Evolutionary conservation across 2,888 invertebrate species (phyloP), one percentile per base, ranked within the genome.

Genomic region (Ophion ventricosus): DNA sequence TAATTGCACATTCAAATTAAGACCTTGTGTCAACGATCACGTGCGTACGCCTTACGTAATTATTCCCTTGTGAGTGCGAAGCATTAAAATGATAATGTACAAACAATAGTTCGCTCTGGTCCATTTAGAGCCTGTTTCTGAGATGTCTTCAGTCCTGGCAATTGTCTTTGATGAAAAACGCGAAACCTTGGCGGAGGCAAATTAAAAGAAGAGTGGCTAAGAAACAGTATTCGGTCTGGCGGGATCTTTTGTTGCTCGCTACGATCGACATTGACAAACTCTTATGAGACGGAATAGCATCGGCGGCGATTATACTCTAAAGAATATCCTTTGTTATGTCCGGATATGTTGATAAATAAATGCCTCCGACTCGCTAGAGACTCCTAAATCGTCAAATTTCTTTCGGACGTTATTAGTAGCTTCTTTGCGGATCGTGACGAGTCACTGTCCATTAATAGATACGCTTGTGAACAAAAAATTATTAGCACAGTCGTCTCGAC

Each of bases 1-100:
- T 40, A 35, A 26, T 63, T 56, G 26, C 26, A 56, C 54, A 7
- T 29, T 56, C 56, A 8, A 29, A 61, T 67, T 57, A 57, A 82
- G 75, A 79, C 81, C 81, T 87, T 86, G 80, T 84, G 79, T 84
- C 84, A 83, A 20, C 82, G 84, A 79, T 81, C 84, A 84, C 83
- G 82, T 83, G 83, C 77, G 70, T 69, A 61, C 64, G 54, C 70
- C 76, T 87, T 87, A 84, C 81, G 83, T 81, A 86, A 87, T 67
- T 49, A 17, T 82, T 20, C 56, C 26, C 26, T 56, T 66, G 70
- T 70, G 17, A 67, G 35, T 70, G 29, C 57, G 26, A 63, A 83
- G 64, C 23, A 63, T 72, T 72, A 49, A 78, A 72, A 76, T 61
- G 67, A 49, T 17, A 49, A 1, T 14, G 49, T 14, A 17, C 49